phyloP scores from a whole-genome alignment of 2,888 invertebrate genomes.

The Atethmia centrago region DNA sequence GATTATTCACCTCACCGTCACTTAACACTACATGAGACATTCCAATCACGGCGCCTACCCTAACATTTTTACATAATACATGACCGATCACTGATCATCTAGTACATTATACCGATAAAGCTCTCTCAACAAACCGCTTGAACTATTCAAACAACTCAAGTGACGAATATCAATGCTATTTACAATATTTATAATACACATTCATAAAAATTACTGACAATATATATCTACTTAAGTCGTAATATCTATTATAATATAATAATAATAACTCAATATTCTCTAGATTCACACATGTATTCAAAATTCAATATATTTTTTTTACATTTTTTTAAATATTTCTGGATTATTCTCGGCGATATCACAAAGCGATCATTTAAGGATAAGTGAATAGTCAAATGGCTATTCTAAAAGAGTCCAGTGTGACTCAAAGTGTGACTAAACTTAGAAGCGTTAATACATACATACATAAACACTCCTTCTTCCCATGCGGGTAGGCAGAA shows the following conservation, averaged over 20 bases:
- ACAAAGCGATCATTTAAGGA: slow-evolving; percentile 84
- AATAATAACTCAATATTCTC: slow-evolving; percentile 62
- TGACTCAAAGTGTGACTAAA: slow-evolving; percentile 49
- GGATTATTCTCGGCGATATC: slow-evolving; percentile 80
- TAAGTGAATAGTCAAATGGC: slow-evolving; percentile 79
- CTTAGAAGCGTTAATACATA: slow-evolving; percentile 55
- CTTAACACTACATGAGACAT: slow-evolving; percentile 74
- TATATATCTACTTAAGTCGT: slow-evolving; percentile 64
- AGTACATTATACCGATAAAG: slow-evolving; percentile 74
- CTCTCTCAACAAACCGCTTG: slow-evolving; percentile 78
- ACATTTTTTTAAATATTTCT: slow-evolving; percentile 57
- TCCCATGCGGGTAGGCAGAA: too few relatives aligned
- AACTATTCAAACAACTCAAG: slow-evolving; percentile 73
- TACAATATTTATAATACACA: slow-evolving; percentile 81
- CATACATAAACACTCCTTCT: too few relatives aligned
- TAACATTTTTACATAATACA: slow-evolving; percentile 68
- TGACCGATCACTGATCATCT: slow-evolving; percentile 67
- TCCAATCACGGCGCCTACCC: slow-evolving; percentile 78
- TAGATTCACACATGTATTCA: slow-evolving; percentile 68
- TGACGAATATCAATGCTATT: slow-evolving; percentile 67
- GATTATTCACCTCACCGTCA: slow-evolving; percentile 52
- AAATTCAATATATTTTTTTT: slow-evolving; percentile 68
- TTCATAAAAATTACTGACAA: slow-evolving; percentile 63
- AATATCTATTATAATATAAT: slow-evolving; percentile 58
- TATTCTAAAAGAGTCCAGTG: slow-evolving; percentile 72